Base-by-base conservation (phyloP, 2,113 vertebrate genomes). In the Setophaga kirtlandii region DNA sequence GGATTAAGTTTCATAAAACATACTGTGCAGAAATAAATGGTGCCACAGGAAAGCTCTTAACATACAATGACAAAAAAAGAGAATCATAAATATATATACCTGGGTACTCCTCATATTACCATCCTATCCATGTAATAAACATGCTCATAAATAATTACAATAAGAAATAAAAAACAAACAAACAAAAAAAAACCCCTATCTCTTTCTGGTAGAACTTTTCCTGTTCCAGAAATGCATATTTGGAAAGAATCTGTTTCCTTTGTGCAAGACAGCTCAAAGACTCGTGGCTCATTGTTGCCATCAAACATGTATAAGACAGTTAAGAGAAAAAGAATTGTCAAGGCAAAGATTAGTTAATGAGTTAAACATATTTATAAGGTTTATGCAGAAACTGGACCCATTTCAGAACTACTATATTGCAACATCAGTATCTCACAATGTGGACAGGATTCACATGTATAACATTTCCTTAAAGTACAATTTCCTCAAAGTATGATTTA, bases 151-250 rank as follows among this genome's bases (percentile, higher is more conserved):
- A 58, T 65, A 78, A 80, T 64, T 12, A 73, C 31, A 75, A 39
- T 3, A 65, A 83, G 4, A 33, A 69, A 70, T 37, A 30, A 59
- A 35, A 69, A 52, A 44, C 23, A 20, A 46, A 21, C 10, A 44
- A 49, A 14, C 19, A 33, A 33, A 37, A 58, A n/a, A 71, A 49
- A 44, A 27, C 7, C 0, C 1, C 10, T 25, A 2, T 33, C 12
- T 18, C 41, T 76, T 76, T 41, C 84, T 33, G 6, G 37, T 69
- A 19, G 39, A 85, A 67, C 11, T 8, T 62, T 84, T 33, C 25
- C 41, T 27, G 21, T 83, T 75, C n/a, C 78, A 65, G 41, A 77
- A 74, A 28, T 41, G 15, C 4, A 7, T 56, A 70, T 82, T 62
- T 62, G 46, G n/a, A 81, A 93, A 80, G 15, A 14, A 52, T 62